Evolutionary conservation across 2,888 invertebrate species (phyloP), one percentile per base, ranked within the genome.

Genomic region (Eilema sororculum): DNA sequence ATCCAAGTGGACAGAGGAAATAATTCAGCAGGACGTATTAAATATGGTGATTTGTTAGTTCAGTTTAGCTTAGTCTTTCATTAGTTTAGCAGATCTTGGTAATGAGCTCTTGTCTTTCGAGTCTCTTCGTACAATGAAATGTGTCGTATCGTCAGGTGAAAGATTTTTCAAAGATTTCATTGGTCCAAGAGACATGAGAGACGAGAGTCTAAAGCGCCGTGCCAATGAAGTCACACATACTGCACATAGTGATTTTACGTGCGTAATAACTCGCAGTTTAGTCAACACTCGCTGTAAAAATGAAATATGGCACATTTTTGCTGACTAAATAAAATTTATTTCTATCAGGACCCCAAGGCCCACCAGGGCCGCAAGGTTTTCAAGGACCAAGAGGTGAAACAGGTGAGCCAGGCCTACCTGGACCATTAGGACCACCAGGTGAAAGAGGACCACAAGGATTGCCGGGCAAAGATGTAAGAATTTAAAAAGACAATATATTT

Each of bases 351-450:
- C 94, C 94, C 0, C 94, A 94, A 86, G 95, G 95, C 8, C 94
- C 95, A 0, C 93, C 94, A 2, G 95, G 95, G 2, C 97, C 98
- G 0, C 97, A 97, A 91, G 98, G 98, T 20, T 98, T 98, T 79
- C 98, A 98, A 94, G 98, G 98, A 3, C 95, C 96, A 22, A 96
- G 98, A 75, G 98, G 98, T 61, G 97, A 98, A 78, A 93, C 97
- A 2, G 98, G 98, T 0, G 98, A 98, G 87, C 95, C 96, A 2
- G 98, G 98, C 0, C 89, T 96, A 12, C 92, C 96, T 0, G 97
- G 97, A 16, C 95, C 96, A 1, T 90, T 96, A 12, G 98, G 98
- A 16, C 91, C 96, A 4, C 91, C 95, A 0, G 98, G 97, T 0
- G 95, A 97, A 73, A 93, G 97, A 84, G 98, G 98, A 72, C 93